phyloP scores from a whole-genome alignment of 2,888 invertebrate species.

The Plutella xylostella region DNA sequence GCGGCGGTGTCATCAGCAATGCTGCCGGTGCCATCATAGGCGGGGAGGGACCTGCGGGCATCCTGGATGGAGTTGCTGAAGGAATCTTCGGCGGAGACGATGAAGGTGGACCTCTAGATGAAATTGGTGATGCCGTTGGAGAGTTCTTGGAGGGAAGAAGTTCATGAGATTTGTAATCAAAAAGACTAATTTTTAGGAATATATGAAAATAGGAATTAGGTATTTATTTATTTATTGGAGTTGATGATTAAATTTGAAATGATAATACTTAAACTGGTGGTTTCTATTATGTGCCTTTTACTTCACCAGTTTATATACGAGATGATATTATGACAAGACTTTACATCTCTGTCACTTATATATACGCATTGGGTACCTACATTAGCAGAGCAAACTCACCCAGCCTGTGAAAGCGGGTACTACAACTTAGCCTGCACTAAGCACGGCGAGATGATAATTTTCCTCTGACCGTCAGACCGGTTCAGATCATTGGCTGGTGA shows the following conservation, averaged over 20 bases:
- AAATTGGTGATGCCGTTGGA: conserved; percentile 51
- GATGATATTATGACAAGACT: too few species aligned
- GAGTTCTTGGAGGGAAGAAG: conserved; percentile 33
- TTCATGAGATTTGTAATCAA: neutral
- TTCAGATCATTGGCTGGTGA: conserved; percentile 38
- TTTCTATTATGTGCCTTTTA: too few species aligned
- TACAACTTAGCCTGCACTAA: conserved; percentile 12
- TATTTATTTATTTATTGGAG: conserved; percentile 1
- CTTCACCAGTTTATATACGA: too few species aligned
- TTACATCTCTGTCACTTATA: too few species aligned
- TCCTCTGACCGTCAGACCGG: conserved; percentile 48
- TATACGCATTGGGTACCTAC: too few species aligned
- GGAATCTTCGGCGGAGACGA: conserved; percentile 20
- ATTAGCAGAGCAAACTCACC: too few species aligned
- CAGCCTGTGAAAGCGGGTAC: conserved; percentile 52
- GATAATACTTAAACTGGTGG: neutral
- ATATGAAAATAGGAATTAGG: neutral
- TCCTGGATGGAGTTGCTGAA: conserved; percentile 11
- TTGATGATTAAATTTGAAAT: neutral
- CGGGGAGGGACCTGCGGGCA: conserved; percentile 9
- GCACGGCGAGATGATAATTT: conserved; percentile 27
- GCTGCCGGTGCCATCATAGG: conserved; percentile 31
- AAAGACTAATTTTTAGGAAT: neutral
- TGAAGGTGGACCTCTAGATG: conserved; percentile 44
- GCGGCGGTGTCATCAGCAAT: conserved; percentile 35